Evolutionary conservation across 2,113 vertebrate species (phyloP).

Genomic region (Festucalex cinctus): DNA sequence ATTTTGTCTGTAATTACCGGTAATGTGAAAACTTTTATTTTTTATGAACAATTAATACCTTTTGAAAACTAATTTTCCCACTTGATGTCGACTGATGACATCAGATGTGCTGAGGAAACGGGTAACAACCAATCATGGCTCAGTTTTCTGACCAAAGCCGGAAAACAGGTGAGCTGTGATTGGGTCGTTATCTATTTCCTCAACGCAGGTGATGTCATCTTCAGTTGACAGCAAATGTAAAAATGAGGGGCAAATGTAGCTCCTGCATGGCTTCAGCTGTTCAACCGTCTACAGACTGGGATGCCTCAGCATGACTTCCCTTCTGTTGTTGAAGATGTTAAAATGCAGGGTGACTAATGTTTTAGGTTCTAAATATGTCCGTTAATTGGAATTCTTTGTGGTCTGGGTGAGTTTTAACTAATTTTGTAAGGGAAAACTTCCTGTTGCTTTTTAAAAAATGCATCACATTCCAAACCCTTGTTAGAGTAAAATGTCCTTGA

Average conservation of each 20-base stretch:
- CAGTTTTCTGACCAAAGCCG: too few species aligned
- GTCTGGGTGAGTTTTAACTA: not conserved
- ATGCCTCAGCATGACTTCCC: conserved; percentile 23
- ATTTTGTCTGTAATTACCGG: too few species aligned
- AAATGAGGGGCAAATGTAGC: conserved; percentile 29
- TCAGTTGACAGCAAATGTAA: too few species aligned
- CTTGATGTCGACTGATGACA: too few species aligned
- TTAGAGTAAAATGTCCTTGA: not conserved
- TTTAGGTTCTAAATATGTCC: conserved; percentile 32
- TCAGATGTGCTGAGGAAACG: too few species aligned
- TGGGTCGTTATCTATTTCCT: too few species aligned
- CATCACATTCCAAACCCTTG: not conserved
- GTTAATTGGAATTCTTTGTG: conserved; percentile 26
- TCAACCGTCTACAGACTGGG: conserved; percentile 33
- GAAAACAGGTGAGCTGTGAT: too few species aligned
- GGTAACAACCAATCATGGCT: too few species aligned
- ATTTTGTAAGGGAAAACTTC: not conserved
- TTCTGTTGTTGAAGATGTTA: conserved; percentile 43
- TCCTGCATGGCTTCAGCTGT: conserved; percentile 43
- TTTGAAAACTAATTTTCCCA: too few species aligned
- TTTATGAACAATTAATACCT: too few species aligned
- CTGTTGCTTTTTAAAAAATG: conserved; percentile 7
- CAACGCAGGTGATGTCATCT: too few species aligned
- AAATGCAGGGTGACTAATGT: conserved; percentile 28
- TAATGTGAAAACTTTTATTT: too few species aligned